A percentile compares a stretch with the other conserved stretches of the same genome.
Evolutionary conservation across 2,113 vertebrate species (phyloP).

Genomic region (Symphodus melops): DNA sequence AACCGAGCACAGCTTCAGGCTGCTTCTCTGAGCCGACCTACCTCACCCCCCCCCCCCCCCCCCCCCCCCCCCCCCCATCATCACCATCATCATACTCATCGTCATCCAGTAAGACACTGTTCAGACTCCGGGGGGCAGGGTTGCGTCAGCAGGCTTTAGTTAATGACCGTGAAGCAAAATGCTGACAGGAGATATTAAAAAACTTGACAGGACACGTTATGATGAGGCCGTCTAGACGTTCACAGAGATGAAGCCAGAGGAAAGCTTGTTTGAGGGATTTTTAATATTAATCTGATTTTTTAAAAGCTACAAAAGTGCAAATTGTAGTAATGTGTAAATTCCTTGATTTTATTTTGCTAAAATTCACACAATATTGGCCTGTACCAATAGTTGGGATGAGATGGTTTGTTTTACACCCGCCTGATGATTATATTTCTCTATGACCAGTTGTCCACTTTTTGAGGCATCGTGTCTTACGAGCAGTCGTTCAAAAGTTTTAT

Average conservation of each 20-base stretch:
- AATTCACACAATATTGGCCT: too few relatives aligned
- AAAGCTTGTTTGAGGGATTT: not conserved
- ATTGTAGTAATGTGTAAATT: too few relatives aligned
- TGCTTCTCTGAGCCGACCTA: conserved; percentile 30
- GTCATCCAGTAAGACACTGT: not conserved
- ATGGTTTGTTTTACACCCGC: too few relatives aligned
- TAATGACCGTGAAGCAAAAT: conserved; percentile 39
- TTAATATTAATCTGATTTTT: too few relatives aligned
- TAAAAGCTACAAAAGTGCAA: too few relatives aligned
- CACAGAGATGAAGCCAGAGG: not conserved
- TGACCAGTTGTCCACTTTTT: too few relatives aligned
- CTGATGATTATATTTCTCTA: too few relatives aligned
- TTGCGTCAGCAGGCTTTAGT: conserved; percentile 52
- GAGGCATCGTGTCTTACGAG: too few relatives aligned
- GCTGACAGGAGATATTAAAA: conserved; percentile 38
- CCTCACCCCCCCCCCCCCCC: conserved; percentile 1
- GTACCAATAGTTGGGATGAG: too few relatives aligned
- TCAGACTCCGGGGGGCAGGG: conserved; percentile 20
- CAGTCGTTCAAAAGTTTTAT: too few relatives aligned
- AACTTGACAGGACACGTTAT: conserved; percentile 36
- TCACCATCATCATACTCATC: not conserved
- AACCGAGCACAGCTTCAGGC: conserved; percentile 22
- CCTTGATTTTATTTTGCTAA: too few relatives aligned
- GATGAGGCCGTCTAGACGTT: conserved; percentile 11
- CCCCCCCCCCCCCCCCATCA: not conserved